Base-by-base conservation (phyloP, 1,140 invertebrate genomes). In the Aradophagus sp. region DNA sequence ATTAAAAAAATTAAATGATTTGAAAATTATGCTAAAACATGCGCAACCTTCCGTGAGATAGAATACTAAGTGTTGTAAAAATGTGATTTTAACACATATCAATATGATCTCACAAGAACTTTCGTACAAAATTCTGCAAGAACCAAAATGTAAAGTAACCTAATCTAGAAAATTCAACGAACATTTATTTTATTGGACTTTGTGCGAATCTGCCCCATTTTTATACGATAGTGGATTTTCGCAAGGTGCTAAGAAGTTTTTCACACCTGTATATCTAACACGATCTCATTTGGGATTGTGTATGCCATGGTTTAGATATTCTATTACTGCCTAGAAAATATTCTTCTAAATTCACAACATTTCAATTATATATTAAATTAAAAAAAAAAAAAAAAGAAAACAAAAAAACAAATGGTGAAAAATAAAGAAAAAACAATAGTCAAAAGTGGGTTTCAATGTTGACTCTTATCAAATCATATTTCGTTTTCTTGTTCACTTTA, bases 171-270 rank as follows among this genome's bases (percentile, higher is more conserved):
- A 53, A 63, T 63, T 41, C 32, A 23, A 47, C 31, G 5, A 31
- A 52, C 45, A 63, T 47, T 63, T 38, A 65, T 55, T 52, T 55
- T 65, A 53, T 47, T 39, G 31, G 39, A 47, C 15, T 47, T 55
- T 34, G 19, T 12, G 12, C 19, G 47, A 17, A 41, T 59, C 27
- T 48, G 26, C 39, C 44, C 48, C 44, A 47, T 48, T 59, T 59
- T 59, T 48, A 59, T 59, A 47, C 23, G 31, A 48, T 48, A 14
- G 15, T 32, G 27, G 35, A 59, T 47, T 48, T 59, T 15, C 26
- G 14, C 17, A 32, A 31, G 29, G 10, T 11, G 1, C 42, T 39
- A 48, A 41, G 3, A 47, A 58, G 29, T 41, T 61, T 61, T 1
- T 32, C 20, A 6, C 23, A 41, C 6, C 35, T 38, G 41, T 41